A percentile compares a stretch with the other conserved stretches of the same genome.
Conservation (phyloP, 1,140 invertebrate genomes). For the Diorhabda carinulata region DNA sequence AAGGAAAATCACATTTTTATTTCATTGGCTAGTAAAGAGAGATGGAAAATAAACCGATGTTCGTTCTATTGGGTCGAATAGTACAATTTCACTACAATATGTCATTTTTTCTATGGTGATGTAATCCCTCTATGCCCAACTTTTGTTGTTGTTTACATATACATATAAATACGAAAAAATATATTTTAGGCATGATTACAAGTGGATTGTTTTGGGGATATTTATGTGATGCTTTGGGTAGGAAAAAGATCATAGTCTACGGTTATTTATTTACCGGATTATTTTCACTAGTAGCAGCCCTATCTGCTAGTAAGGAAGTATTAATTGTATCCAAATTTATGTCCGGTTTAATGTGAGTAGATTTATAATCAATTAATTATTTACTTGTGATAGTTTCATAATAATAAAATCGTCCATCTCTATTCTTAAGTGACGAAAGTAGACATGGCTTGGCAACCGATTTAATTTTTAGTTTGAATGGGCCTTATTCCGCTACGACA, state of each 20-base stretch:
- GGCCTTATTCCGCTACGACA: constrained; percentile 64
- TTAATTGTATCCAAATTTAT: constrained; percentile 70
- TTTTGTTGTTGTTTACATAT: too few relatives aligned
- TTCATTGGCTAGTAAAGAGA: too few relatives aligned
- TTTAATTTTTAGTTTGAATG: constrained; percentile 59
- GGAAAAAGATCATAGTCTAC: constrained; percentile 64
- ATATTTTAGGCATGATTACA: constrained; percentile 67
- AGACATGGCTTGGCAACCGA: background rate
- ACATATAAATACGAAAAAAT: background rate
- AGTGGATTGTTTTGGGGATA: constrained; percentile 81
- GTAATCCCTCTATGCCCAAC: too few relatives aligned
- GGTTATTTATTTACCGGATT: constrained; percentile 69
- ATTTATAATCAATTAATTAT: background rate
- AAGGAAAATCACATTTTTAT: too few relatives aligned
- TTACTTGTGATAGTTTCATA: background rate
- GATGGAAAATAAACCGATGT: too few relatives aligned
- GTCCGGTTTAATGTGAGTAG: constrained; percentile 71
- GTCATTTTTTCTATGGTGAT: too few relatives aligned
- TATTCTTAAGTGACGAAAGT: background rate
- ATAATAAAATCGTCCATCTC: background rate
- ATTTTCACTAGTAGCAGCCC: constrained; percentile 61
- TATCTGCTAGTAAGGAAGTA: constrained; percentile 67
- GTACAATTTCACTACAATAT: too few relatives aligned
- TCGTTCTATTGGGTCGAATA: too few relatives aligned
- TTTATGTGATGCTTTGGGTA: constrained; percentile 71